Conservation (phyloP, 1,140 invertebrate species). For the Diachasmimorpha longicaudata region DNA sequence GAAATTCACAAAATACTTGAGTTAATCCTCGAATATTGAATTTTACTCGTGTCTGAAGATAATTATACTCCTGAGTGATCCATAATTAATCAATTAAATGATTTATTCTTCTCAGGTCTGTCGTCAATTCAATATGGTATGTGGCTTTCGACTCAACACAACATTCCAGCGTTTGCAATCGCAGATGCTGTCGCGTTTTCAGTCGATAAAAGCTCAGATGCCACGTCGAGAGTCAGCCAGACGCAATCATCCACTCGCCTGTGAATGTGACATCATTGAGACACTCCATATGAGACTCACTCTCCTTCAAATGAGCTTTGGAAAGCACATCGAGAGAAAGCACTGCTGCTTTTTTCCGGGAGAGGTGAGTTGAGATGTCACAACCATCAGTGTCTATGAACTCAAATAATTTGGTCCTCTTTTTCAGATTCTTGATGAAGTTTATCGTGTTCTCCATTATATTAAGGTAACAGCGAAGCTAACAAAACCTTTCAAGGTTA, state of each 20-base stretch:
- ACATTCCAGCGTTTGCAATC: constrained; percentile 82
- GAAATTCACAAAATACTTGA: too few relatives aligned
- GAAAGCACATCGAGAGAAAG: constrained; percentile 88
- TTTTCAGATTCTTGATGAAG: constrained; percentile 72
- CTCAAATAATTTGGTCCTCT: not conserved
- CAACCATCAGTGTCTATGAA: not conserved
- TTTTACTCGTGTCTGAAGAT: too few relatives aligned
- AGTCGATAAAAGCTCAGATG: constrained; percentile 88
- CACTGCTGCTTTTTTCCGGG: constrained; percentile 91
- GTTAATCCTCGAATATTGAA: too few relatives aligned
- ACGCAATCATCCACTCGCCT: constrained; percentile 81
- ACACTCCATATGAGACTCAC: constrained; percentile 87
- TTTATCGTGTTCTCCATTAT: constrained; percentile 81
- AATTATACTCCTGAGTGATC: too few relatives aligned
- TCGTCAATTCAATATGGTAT: constrained; percentile 77
- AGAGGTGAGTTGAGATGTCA: constrained; percentile 67
- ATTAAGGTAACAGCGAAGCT: constrained; percentile 82
- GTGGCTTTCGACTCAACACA: constrained; percentile 78
- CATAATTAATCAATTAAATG: too few relatives aligned
- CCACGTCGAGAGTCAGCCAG: constrained; percentile 84
- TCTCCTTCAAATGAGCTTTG: constrained; percentile 87
- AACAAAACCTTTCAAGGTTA: constrained; percentile 84
- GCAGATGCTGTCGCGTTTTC: constrained; percentile 80
- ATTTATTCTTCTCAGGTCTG: constrained; percentile 70
- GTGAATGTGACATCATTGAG: constrained; percentile 88